Percentiles rank a stretch among this genome's conserved stretches.
These are phyloP conservation scores for Pteruthius melanotis DNA, from an alignment of 2,113 vertebrate species.

Conservation along the genomic window DNA sequence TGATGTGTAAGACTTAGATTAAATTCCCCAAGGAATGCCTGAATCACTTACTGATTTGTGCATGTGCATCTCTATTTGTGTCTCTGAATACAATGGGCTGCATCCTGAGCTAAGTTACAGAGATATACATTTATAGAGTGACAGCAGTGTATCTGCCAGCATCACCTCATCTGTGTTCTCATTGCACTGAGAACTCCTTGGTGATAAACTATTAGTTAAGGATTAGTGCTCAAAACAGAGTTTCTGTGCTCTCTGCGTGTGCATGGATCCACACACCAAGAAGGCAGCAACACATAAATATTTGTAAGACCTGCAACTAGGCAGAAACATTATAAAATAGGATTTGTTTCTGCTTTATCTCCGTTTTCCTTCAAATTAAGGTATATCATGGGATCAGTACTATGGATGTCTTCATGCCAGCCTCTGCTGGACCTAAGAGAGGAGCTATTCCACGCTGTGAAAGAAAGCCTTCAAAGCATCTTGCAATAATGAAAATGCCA, in stretches of 20 bases:
- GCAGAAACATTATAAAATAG: neutral
- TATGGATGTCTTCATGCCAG: neutral
- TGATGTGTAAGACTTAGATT: neutral
- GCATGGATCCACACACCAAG: neutral
- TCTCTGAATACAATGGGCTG: neutral
- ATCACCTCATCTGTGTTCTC: neutral
- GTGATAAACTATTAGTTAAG: neutral
- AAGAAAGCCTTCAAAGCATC: neutral
- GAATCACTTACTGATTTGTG: neutral
- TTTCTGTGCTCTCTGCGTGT: neutral
- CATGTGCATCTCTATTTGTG: neutral
- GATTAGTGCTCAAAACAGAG: neutral
- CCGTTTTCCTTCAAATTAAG: neutral
- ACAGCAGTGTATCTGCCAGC: neutral
- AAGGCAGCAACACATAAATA: neutral
- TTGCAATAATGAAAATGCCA: neutral
- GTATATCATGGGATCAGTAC: neutral
- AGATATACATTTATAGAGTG: neutral
- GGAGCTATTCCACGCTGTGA: neutral
- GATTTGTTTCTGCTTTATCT: neutral
- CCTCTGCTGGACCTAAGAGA: neutral
- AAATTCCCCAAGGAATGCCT: slow-evolving; percentile 11
- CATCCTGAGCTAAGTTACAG: neutral
- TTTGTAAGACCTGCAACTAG: neutral
- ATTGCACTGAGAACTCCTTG: neutral